phyloP scores from a whole-genome alignment of 2,113 vertebrate genomes.

The Chloropsis cyanopogon region DNA sequence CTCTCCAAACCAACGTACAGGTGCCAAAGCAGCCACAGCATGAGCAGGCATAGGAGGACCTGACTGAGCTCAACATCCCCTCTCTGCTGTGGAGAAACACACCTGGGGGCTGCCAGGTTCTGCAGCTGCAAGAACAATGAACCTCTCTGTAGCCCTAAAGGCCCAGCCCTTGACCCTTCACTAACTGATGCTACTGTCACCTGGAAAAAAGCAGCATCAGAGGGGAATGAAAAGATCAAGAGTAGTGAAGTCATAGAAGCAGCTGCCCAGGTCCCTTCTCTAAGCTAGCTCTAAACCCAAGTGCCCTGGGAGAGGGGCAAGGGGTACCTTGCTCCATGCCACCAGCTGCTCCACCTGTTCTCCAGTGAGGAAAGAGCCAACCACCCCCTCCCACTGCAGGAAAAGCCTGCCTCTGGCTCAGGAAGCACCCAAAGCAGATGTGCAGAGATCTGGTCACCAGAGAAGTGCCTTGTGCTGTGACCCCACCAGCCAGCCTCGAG shows the following conservation, averaged over 20 bases:
- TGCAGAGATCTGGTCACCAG: background rate
- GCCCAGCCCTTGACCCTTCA: background rate
- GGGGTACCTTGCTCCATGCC: background rate
- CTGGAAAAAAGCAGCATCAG: background rate
- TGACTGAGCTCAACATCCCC: background rate
- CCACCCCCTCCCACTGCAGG: fast-evolving
- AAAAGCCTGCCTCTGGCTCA: background rate
- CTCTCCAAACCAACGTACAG: background rate
- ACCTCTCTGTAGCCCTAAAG: fast-evolving
- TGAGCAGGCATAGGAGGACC: background rate
- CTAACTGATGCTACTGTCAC: background rate
- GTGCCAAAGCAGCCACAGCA: background rate
- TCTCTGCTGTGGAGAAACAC: background rate
- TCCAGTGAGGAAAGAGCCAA: background rate
- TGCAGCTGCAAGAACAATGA: background rate
- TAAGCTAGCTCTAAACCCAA: background rate
- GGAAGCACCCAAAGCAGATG: background rate
- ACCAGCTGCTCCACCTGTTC: background rate
- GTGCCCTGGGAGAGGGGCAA: background rate
- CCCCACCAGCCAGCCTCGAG: fast-evolving
- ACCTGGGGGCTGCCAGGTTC: background rate
- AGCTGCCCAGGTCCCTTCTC: background rate
- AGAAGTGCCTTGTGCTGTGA: fast-evolving
- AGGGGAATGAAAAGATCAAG: background rate
- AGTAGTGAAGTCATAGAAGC: background rate